A percentile compares a stretch with the other conserved stretches of the same genome.
Evolutionary conservation across 2,113 vertebrate genomes (phyloP).

Genomic region (Caracal caracal): DNA sequence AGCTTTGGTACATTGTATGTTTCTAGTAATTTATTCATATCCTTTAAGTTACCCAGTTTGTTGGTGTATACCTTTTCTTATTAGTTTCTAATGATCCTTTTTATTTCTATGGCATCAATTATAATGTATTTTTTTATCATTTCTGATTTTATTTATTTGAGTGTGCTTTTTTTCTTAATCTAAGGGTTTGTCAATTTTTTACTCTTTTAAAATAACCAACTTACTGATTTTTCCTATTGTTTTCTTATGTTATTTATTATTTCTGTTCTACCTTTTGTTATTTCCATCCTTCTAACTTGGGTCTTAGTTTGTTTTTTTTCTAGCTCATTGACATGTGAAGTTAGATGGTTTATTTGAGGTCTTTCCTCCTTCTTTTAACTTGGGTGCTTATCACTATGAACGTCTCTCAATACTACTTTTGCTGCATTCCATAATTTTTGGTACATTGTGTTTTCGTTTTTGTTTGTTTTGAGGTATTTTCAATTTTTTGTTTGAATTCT

Average conservation of each 20-base stretch:
- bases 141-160: neutral
- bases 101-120: neutral
- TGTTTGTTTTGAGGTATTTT: neutral
- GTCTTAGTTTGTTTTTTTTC: neutral
- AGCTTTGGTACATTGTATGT: neutral
- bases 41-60: neutral
- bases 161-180: neutral
- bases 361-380: neutral
- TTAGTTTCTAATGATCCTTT: neutral
- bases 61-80: neutral
- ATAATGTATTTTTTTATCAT: neutral
- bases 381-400: neutral
- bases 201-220: neutral
- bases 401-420: neutral
- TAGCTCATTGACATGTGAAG: neutral
- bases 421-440: neutral
- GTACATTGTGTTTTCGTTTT: neutral
- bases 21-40: neutral
- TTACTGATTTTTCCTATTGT: neutral
- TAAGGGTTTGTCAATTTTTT: neutral
- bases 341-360: neutral
- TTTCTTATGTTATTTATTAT: neutral
- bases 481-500: neutral
- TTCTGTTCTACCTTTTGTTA: neutral
- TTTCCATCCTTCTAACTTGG: neutral